Percentiles rank a stretch among this genome's conserved stretches.
Evolutionary conservation across 1,140 invertebrate species (phyloP).

Genomic region (Panagrolaimus sp.): DNA sequence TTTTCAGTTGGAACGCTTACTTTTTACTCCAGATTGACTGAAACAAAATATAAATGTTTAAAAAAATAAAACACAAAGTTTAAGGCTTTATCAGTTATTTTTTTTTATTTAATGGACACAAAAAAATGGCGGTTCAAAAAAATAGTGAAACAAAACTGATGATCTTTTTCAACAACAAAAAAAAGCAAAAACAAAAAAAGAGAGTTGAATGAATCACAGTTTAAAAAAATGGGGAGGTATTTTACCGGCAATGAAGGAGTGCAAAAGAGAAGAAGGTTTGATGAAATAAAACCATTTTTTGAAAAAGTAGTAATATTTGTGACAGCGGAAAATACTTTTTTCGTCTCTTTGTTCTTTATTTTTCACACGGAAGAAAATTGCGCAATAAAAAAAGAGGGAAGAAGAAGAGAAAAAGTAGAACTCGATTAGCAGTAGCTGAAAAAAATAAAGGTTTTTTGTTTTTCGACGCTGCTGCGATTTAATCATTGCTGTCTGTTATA

Average conservation of each 20-base stretch:
- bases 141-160: no score
- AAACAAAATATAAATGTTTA: not conserved
- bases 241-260: not conserved
- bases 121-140: no score
- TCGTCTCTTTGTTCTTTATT: not conserved
- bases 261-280: not conserved
- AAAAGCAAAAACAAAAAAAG: constrained; percentile 4
- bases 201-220: not conserved
- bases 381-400: not conserved
- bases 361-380: not conserved
- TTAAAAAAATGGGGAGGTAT: not conserved
- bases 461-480: no score
- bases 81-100: not conserved
- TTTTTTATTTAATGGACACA: not conserved
- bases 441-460: not conserved
- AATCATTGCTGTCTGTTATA: no score
- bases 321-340: no score
- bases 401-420: no score
- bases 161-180: not conserved
- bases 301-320: not conserved
- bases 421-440: not conserved
- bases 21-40: not conserved
- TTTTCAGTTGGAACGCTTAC: not conserved
- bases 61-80: not conserved
- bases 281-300: not conserved